Base-by-base conservation (phyloP, 2,797 vertebrate species). In the Psittacula derbiana region DNA sequence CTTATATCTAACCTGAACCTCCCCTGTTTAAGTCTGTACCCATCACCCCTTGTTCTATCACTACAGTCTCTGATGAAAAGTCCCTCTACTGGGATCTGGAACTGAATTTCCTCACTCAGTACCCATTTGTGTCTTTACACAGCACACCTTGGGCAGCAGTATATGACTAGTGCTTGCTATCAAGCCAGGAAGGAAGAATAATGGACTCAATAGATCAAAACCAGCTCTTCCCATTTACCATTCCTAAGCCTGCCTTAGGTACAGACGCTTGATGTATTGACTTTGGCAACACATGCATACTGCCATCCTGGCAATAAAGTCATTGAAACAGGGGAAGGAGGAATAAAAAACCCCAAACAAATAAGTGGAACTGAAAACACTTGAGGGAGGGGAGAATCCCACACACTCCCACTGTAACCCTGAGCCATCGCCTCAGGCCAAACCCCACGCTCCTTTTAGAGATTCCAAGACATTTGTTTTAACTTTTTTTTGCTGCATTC, bases 191-290 rank as follows among this genome's bases (percentile, higher is more conserved):
- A 90, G 46, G 57, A 87, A 82, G 62, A 95, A 76, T 67, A 72
- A 94, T 75, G 75, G 44, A 80, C 73, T 84, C 80, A n/a, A 12
- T 31, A 88, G 80, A 93, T 94, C 81, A 93, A 93, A 91, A 82
- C 41, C 65, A 84, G 82, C 52, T 93, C 88, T 92, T 90, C 81
- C 80, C 60, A 76, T 87, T 93, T 93, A 83, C 90, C 24, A 1
- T 57, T 67, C 49, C 74, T 79, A 91, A 96, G 71, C 44, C 74
- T 2, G 60, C 81, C 67, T 44, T 64, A 80, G 86, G 91, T 69
- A 2, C 50, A 52, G 62, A 80, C 0, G 15, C 88, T 90, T 96
- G 80, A 87, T 83, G 18, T 92, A 93, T 74, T 92, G 94, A 93
- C 78, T 88, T 93, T 94, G 93, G 93, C 90, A 96, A 87, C 7